Evolutionary conservation across 2,113 vertebrate genomes (phyloP).

Genomic region (Pogona vitticeps): DNA sequence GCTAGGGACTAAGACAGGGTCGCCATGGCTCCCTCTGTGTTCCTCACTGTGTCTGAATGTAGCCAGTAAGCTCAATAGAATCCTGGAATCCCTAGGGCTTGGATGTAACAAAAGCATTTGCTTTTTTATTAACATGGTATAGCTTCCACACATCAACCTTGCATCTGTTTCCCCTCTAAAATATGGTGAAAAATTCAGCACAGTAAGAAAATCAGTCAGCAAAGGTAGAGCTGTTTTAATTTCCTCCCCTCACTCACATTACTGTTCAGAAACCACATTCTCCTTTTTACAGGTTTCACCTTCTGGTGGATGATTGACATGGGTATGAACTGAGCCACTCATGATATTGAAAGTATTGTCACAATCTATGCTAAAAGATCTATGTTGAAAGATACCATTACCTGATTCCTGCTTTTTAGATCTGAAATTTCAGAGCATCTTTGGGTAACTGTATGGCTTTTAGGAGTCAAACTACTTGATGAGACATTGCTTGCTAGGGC

Average conservation of each 20-base stretch:
- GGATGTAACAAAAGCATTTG: too few relatives aligned
- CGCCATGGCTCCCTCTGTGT: background rate
- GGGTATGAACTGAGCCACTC: background rate
- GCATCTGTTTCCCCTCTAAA: background rate
- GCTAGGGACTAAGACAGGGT: background rate
- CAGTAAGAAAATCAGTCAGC: background rate
- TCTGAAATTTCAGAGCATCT: constrained; percentile 76
- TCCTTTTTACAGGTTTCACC: background rate
- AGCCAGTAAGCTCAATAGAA: background rate
- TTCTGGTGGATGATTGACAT: background rate
- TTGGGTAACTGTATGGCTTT: constrained; percentile 80
- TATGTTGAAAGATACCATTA: constrained; percentile 54
- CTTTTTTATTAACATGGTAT: background rate
- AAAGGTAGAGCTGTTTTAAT: background rate
- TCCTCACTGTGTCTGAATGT: background rate
- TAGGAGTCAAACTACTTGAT: constrained; percentile 76
- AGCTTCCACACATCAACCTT: background rate
- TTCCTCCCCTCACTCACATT: background rate
- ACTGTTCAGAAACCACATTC: background rate
- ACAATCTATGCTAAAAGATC: background rate
- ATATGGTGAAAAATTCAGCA: background rate
- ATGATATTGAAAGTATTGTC: background rate
- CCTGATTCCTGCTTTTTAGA: constrained; percentile 74
- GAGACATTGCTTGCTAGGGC: constrained; percentile 79
- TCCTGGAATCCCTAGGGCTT: too few relatives aligned